These are phyloP conservation scores for Stichodactyla helianthus DNA, from an alignment of 64 coral and sea anemone genomes.

Conservation along the genomic window DNA sequence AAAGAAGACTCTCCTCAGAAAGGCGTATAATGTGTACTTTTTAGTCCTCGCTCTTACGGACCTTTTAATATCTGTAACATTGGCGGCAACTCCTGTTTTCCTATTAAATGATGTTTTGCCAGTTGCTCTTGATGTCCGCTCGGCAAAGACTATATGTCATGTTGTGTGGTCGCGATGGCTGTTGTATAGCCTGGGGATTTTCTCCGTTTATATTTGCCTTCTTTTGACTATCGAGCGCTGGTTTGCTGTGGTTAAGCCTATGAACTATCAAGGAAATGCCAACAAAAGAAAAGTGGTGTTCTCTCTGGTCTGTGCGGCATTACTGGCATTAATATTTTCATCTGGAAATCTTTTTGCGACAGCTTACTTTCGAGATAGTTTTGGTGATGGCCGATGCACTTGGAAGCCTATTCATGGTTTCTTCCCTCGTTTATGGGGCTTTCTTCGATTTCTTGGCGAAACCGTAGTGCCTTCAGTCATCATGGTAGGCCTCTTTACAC, in stretches of 20 bases:
- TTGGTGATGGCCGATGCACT: not conserved
- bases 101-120: constrained; percentile 16
- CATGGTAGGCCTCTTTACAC: constrained; percentile 37
- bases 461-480: constrained; percentile 28
- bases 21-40: constrained; percentile 45
- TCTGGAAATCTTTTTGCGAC: constrained; percentile 14
- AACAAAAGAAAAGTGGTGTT: constrained; percentile 29
- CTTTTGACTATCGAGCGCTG: constrained; percentile 51
- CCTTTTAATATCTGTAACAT: not conserved
- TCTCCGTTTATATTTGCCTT: constrained; percentile 47
- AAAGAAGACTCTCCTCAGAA: constrained; percentile 44
- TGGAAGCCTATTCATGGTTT: constrained; percentile 14
- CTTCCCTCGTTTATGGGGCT: not conserved
- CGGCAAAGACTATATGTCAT: not conserved
- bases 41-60: constrained; percentile 29
- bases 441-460: constrained; percentile 13
- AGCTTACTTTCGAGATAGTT: not conserved
- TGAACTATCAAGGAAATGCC: constrained; percentile 19
- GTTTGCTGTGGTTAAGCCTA: constrained; percentile 53
- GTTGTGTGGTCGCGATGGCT: constrained; percentile 41
- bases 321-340: not conserved
- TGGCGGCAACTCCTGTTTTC: constrained; percentile 1
- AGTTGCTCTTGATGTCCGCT: not conserved
- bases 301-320: not conserved
- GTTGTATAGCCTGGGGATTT: constrained; percentile 21